phyloP scores from a whole-genome alignment of 1,140 invertebrate genomes.

The Oryctes rhinoceros region DNA sequence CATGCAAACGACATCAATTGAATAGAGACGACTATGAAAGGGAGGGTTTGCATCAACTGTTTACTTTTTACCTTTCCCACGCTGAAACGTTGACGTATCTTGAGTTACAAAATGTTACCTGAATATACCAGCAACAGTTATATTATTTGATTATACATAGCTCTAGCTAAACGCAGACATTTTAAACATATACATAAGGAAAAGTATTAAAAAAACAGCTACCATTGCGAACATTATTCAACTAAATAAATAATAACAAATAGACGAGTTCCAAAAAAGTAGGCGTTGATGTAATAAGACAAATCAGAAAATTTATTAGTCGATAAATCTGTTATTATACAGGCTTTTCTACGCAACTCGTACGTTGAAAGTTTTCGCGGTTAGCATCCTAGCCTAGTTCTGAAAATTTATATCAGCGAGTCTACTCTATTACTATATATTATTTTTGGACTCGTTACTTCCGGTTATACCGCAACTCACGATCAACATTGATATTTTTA shows the following conservation, averaged over 20 bases:
- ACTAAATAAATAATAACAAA: neutral
- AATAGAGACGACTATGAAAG: no score
- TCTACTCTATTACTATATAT: no score
- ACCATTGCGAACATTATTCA: neutral
- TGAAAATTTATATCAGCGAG: no score
- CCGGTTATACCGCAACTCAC: no score
- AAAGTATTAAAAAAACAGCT: neutral
- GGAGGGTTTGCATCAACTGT: no score
- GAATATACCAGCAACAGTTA: neutral
- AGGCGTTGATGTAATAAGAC: neutral
- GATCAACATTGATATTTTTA: no score
- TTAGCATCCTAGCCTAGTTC: no score
- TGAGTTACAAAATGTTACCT: conserved; percentile 9
- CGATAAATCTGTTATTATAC: neutral
- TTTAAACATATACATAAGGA: neutral
- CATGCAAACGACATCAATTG: no score
- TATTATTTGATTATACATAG: conserved; percentile 1
- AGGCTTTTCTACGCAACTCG: no score
- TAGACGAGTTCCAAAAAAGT: neutral
- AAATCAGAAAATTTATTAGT: neutral
- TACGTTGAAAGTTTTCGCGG: no score
- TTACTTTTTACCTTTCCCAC: no score
- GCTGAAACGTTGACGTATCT: neutral
- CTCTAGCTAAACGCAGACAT: neutral
- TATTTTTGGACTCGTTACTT: no score